Base-by-base conservation (phyloP, 2,113 vertebrate species). In the Engystomops pustulosus region DNA sequence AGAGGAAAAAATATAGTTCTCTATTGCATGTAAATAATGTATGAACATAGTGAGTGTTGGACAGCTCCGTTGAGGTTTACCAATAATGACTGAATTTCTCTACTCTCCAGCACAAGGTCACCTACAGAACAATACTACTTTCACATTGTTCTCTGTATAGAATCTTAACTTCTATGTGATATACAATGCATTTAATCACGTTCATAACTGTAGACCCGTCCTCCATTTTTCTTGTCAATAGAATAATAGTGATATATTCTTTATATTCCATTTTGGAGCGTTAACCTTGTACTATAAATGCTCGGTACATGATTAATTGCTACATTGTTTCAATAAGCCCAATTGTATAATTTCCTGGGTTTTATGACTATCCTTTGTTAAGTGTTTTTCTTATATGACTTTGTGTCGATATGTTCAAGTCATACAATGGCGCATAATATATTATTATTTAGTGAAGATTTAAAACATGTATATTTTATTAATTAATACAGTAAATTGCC, bases 201-300 rank as follows among this genome's bases (percentile, higher is more conserved):
- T 67, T 9, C 0, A 34, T 20, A 23, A 8, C 15, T 30, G 3
- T 34, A 34, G 25, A 6, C 12, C 15, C 5, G 4, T 12, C 30
- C 60, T 36, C 62, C 32, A 36, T 34, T 18, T 67, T 36, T 36
- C 62, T 67, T 67, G 18, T 36, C 17, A 18, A 10, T 20, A 15
- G 17, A 67, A 18, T 36, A 34, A 67, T 34, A 34, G 18, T 20
- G 20, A 15, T 20, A 34, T 36, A 15, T 67, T 67, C 30, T 67
- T 1, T 30, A 17, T 20, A 15, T 67, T 67, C 17, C 30, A 18
- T 67, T 36, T 36, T 20, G 8, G 17, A 67, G 62, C 17, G 11
- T 36, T 67, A 20, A 78, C 75, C 75, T 78, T 78, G 51, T n/a
- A 78, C 53, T 41, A 58, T 34, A 12, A 78, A 58, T 38, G 15